Conservation (phyloP, 2,888 invertebrate species). For the Heliconius cydno region DNA sequence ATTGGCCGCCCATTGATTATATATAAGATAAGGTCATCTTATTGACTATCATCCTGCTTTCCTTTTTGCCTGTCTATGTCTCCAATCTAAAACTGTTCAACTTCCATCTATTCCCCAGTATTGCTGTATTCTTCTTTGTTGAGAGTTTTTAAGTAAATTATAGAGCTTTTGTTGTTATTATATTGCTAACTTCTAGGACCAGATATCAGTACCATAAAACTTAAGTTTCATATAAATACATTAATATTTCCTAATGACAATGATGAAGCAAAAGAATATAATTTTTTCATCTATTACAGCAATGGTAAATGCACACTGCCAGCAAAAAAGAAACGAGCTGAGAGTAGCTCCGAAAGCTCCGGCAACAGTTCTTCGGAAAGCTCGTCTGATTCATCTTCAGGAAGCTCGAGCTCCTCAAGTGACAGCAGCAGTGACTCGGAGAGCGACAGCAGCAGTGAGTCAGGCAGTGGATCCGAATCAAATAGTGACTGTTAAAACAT, state of each 20-base stretch:
- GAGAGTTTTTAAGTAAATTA: background rate
- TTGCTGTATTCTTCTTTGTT: background rate
- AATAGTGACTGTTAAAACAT: conserved; percentile 57
- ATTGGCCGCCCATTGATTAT: too few relatives aligned
- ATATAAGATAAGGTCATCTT: background rate
- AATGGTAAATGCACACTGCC: conserved; percentile 71
- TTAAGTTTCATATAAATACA: background rate
- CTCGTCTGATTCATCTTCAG: conserved; percentile 66
- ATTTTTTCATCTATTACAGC: conserved; percentile 52
- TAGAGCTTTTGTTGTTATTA: background rate
- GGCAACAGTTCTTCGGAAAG: conserved; percentile 66
- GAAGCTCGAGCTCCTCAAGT: conserved; percentile 64
- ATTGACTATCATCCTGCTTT: background rate
- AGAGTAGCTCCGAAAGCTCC: conserved; percentile 62
- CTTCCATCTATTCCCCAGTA: background rate
- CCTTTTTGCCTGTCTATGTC: background rate
- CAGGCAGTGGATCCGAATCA: conserved; percentile 62
- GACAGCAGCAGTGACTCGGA: conserved; percentile 67
- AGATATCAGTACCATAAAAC: background rate
- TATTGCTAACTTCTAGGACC: background rate
- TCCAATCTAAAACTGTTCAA: background rate
- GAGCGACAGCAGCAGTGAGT: conserved; percentile 49
- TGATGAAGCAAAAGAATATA: too few relatives aligned
- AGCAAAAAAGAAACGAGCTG: conserved; percentile 69
- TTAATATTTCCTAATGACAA: background rate